Percentiles rank a stretch among this genome's conserved stretches.
Evolutionary conservation across 35 echinoderm and acorn worm genomes (phyloP).

Genomic region (Apostichopus japonicus): DNA sequence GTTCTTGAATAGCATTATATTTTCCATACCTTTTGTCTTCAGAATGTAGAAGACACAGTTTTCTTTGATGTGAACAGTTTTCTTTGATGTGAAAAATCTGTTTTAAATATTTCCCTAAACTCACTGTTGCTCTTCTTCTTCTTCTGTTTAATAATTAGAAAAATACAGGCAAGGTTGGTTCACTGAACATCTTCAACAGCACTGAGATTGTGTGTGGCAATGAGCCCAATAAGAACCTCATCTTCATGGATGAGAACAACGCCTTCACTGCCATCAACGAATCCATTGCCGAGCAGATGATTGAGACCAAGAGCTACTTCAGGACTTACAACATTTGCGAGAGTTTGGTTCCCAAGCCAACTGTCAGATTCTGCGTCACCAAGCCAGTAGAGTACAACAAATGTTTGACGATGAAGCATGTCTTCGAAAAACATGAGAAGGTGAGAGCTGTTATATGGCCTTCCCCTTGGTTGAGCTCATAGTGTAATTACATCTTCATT

Average conservation of each 20-base stretch:
- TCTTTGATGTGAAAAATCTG: too few relatives aligned
- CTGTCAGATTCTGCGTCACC: constrained; percentile 83
- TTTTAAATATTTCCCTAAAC: too few relatives aligned
- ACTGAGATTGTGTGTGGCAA: constrained; percentile 66
- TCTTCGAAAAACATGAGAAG: constrained; percentile 54
- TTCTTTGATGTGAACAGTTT: too few relatives aligned
- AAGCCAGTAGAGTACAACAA: constrained; percentile 27
- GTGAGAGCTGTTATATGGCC: constrained; percentile 46
- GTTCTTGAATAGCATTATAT: too few relatives aligned
- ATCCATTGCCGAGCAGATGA: constrained; percentile 53
- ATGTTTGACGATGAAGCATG: constrained; percentile 72
- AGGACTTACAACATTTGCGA: constrained; percentile 44
- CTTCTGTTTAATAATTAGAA: constrained; percentile 2
- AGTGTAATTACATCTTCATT: background rate
- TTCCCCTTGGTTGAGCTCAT: background rate
- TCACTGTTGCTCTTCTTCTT: too few relatives aligned
- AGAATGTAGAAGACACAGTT: too few relatives aligned
- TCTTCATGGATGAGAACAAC: constrained; percentile 83
- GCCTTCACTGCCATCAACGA: constrained; percentile 52
- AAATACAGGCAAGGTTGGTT: constrained; percentile 45
- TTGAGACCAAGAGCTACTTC: constrained; percentile 60
- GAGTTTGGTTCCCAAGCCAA: constrained; percentile 70
- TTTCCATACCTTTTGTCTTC: too few relatives aligned
- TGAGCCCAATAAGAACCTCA: constrained; percentile 45
- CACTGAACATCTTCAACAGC: constrained; percentile 79